A percentile compares a stretch with the other conserved stretches of the same genome.
Conservation (phyloP, 2,797 vertebrate species). For the Aulostomus chinensis region DNA sequence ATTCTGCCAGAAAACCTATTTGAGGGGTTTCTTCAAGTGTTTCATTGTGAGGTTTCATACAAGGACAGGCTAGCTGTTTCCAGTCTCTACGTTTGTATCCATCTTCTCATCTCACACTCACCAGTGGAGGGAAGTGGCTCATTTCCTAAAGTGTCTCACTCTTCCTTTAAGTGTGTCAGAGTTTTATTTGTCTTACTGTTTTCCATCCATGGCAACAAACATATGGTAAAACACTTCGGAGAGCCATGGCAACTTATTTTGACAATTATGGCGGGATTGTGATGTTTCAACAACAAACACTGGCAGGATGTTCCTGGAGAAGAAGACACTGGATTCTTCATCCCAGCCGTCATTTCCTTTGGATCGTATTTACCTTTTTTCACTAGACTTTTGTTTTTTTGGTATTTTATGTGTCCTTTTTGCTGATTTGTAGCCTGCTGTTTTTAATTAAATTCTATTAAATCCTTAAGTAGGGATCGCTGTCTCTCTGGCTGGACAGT, state of each 20-base stretch:
- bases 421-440: neutral
- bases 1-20: no score
- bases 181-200: constrained; percentile 9
- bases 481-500: no score
- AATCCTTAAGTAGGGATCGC: neutral
- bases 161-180: neutral
- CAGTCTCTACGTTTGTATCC: no score
- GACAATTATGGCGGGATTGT: constrained; percentile 8
- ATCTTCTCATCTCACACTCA: no score
- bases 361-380: neutral
- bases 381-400: neutral
- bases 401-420: neutral
- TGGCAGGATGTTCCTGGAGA: constrained; percentile 6
- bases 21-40: no score
- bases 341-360: neutral
- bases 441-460: neutral
- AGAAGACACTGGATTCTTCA: constrained; percentile 2
- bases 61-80: no score
- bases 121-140: no score
- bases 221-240: constrained; percentile 16
- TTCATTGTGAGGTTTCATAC: no score
- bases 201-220: constrained; percentile 20
- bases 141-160: no score
- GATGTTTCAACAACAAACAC: constrained; percentile 4
- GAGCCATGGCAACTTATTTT: neutral